phyloP scores from a whole-genome alignment of 2,888 invertebrate species.

The Ochropleura plecta region DNA sequence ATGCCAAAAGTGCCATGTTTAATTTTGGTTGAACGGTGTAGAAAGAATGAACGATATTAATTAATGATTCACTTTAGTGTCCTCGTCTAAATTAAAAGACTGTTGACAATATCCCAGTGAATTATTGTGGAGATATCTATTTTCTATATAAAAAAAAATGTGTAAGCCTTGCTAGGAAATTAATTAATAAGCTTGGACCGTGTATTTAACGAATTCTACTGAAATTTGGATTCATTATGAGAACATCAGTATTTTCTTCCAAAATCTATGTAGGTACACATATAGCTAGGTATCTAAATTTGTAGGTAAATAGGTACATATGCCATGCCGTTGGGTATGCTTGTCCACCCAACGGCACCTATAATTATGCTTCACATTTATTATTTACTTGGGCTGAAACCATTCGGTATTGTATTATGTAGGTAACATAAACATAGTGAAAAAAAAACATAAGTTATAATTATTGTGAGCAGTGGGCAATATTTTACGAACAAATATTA shows the following conservation, averaged over 20 bases:
- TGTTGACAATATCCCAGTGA: background rate
- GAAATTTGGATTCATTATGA: background rate
- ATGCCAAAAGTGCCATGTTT: no score
- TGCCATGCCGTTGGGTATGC: background rate
- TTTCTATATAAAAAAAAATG: background rate
- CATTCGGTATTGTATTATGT: background rate
- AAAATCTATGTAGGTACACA: background rate
- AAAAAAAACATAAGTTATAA: constrained; percentile 5
- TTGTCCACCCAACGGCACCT: background rate
- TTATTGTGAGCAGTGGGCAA: constrained; percentile 1
- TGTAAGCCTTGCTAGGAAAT: background rate
- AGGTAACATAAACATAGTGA: background rate
- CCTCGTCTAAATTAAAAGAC: background rate
- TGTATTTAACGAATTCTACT: background rate
- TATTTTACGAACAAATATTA: constrained; percentile 34
- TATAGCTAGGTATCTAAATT: background rate
- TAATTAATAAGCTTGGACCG: background rate
- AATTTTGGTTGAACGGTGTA: background rate
- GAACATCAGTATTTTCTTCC: background rate
- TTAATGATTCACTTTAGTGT: background rate
- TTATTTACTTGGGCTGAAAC: constrained; percentile 18
- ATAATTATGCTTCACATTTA: constrained; percentile 1
- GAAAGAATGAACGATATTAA: no score
- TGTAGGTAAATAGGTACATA: no score
- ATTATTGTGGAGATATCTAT: background rate